Percentiles rank a stretch among this genome's conserved stretches.
phyloP scores from a whole-genome alignment of 2,113 vertebrate species.

The Ceyx margarethae region DNA sequence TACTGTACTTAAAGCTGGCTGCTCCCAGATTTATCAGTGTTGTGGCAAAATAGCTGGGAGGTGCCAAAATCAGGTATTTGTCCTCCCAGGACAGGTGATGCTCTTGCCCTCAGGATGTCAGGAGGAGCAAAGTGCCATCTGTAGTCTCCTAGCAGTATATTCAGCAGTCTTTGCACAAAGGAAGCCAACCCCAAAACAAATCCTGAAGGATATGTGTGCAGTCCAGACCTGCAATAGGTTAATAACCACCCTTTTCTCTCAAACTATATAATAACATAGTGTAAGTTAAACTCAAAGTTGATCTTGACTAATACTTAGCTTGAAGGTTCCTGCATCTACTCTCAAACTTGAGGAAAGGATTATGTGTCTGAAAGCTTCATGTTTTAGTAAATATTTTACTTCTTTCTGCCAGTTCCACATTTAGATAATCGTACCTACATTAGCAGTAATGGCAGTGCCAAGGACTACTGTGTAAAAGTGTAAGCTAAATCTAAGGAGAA shows the following conservation, averaged over 20 bases:
- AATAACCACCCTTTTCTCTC: background rate
- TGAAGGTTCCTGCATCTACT: background rate
- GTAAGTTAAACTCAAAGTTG: background rate
- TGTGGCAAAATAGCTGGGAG: background rate
- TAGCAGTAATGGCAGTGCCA: background rate
- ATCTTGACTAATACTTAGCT: background rate
- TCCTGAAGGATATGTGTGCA: accelerated
- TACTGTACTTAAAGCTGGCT: background rate
- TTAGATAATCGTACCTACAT: background rate
- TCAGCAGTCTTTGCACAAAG: background rate
- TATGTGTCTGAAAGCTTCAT: background rate
- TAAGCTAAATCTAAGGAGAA: background rate
- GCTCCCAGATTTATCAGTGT: background rate
- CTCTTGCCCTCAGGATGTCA: background rate
- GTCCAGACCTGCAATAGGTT: background rate
- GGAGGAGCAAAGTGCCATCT: background rate
- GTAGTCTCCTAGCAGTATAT: background rate
- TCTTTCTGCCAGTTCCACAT: background rate
- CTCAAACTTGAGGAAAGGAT: background rate
- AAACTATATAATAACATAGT: accelerated
- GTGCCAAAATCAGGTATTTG: background rate
- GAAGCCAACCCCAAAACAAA: background rate
- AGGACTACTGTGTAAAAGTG: background rate
- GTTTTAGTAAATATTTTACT: background rate
- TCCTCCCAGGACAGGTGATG: background rate